Evolutionary conservation across 2,888 invertebrate species (phyloP), one percentile per base, ranked within the genome.

Genomic region (Blastobasis lacticolella): DNA sequence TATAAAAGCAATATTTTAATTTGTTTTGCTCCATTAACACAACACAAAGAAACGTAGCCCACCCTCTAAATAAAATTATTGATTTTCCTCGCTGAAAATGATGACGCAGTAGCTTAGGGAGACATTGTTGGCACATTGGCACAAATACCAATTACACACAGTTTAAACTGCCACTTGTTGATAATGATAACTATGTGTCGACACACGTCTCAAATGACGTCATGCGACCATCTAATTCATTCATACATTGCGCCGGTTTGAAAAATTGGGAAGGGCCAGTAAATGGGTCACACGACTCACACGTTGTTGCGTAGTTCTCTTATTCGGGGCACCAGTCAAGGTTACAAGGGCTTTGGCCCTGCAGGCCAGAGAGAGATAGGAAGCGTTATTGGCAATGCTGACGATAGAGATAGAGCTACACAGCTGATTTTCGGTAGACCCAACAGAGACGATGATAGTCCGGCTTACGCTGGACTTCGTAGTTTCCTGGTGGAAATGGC

Each of bases 211-310:
- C 23, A 23, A 23, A 23, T 23, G 23, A 23, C 23, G 23, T 23
- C 23, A 23, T 23, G 23, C 23, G 23, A 23, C 23, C 23, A 45
- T 40, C 41, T 44, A 45, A 48, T 51, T 48, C 48, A 8, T 36
- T 9, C 9, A 10, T 42, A 7, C 49, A 38, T 51, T 44, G 48
- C n/a, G 52, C 10, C 38, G 9, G n/a, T n/a, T 45, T 45, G 37
- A 48, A 49, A 43, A 49, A 49, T 51, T 55, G 54, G 57, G 59
- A 56, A 67, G 61, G 57, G 61, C 57, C 23, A 54, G 53, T 56
- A 75, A 67, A 61, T 75, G 58, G 72, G 78, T 75, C 74, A 73
- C 73, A 63, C 71, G 58, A 72, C 78, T 75, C 74, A 73, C 73
- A 63, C 71, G 71, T 72, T 66, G 71, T 57, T 69, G 69, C 68